Evolutionary conservation across 2,888 invertebrate genomes (phyloP).

Genomic region (Meliscaeva auricollis): DNA sequence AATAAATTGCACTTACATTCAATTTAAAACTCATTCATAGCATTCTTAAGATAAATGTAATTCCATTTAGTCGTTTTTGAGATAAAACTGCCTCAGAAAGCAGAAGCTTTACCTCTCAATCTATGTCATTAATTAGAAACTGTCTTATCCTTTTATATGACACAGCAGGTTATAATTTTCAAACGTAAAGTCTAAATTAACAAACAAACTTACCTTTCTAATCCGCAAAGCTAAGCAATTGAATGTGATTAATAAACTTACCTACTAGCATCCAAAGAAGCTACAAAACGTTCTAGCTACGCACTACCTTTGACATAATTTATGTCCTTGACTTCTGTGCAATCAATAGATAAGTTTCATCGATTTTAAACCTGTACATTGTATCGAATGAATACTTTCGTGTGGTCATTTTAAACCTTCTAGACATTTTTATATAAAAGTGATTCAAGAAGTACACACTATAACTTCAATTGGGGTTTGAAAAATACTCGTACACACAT

Average conservation of each 20-base stretch:
- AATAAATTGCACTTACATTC: too few relatives aligned
- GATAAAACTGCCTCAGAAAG: too few relatives aligned
- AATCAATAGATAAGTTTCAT: constrained; percentile 50
- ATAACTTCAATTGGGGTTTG: constrained; percentile 11
- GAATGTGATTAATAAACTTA: constrained; percentile 22
- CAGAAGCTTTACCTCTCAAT: background rate
- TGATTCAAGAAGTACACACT: background rate
- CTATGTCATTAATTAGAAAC: background rate
- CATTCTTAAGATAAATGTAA: too few relatives aligned
- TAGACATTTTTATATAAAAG: constrained; percentile 6
- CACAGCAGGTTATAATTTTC: background rate
- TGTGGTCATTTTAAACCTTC: constrained; percentile 13
- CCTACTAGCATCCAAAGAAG: background rate
- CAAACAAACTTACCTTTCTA: constrained; percentile 1
- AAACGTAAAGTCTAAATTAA: background rate
- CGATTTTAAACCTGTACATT: constrained; percentile 32
- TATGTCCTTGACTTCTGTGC: constrained; percentile 45
- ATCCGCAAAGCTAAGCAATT: constrained; percentile 17
- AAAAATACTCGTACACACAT: constrained; percentile 19
- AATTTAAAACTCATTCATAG: too few relatives aligned
- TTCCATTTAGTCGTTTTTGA: too few relatives aligned
- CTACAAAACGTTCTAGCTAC: background rate
- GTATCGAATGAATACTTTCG: background rate
- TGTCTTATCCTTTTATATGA: background rate
- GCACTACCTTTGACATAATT: constrained; percentile 24